Conservation (phyloP, 2,888 invertebrate genomes). For the Bugulina stolonifera region DNA sequence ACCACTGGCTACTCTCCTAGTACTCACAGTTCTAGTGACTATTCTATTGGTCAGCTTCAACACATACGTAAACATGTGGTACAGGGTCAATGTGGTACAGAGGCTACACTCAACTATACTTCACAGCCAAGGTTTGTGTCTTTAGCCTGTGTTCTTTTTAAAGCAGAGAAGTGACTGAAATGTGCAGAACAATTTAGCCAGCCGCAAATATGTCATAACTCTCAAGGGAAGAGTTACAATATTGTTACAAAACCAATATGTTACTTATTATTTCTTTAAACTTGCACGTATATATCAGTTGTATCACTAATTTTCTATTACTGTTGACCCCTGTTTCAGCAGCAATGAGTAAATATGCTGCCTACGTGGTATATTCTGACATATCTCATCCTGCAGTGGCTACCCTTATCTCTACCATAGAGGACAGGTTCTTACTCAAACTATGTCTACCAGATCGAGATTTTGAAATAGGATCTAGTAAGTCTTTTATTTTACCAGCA, state of each 20-base stretch:
- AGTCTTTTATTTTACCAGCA: neutral
- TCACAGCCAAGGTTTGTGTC: neutral
- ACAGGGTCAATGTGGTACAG: neutral
- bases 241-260: no score
- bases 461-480: neutral
- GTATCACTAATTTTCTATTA: no score
- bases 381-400: neutral
- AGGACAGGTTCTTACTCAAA: neutral
- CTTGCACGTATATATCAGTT: no score
- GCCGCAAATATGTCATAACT: no score
- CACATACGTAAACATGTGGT: neutral
- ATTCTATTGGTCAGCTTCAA: neutral
- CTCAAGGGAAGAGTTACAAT: no score
- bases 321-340: no score
- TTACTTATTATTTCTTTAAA: no score
- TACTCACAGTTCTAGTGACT: neutral
- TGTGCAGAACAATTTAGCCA: no score
- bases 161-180: no score
- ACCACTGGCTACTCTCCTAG: neutral
- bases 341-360: no score
- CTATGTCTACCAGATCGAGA: neutral
- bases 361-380: neutral
- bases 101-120: neutral
- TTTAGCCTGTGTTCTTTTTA: no score
- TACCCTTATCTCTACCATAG: neutral